phyloP scores from a whole-genome alignment of 2,113 vertebrate genomes.

The Pogona vitticeps region DNA sequence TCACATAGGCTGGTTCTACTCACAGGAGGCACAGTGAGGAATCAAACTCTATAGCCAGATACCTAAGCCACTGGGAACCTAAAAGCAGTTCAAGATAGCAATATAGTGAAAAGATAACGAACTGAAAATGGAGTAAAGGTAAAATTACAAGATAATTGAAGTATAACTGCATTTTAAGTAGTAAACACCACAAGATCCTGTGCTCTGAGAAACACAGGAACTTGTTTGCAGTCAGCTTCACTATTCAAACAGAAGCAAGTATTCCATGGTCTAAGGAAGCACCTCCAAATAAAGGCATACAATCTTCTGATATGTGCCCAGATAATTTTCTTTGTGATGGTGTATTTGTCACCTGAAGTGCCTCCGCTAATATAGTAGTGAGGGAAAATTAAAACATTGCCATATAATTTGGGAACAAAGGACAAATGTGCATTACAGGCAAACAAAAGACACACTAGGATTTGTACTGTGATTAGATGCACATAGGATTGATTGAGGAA shows the following conservation, averaged over 20 bases:
- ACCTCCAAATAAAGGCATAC: not conserved
- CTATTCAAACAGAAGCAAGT: constrained; percentile 3
- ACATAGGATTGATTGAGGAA: too few species aligned
- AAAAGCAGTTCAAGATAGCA: not conserved
- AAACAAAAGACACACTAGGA: not conserved
- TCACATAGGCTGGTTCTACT: too few species aligned
- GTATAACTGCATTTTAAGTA: constrained; percentile 7
- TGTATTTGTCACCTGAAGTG: not conserved
- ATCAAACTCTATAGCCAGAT: too few species aligned
- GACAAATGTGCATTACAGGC: not conserved
- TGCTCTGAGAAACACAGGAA: rapidly evolving
- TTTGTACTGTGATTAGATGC: not conserved
- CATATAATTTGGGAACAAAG: not conserved
- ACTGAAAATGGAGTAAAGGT: constrained; percentile 19
- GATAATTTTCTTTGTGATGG: not conserved
- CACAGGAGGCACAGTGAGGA: too few species aligned
- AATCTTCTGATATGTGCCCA: not conserved
- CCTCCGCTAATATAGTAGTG: too few species aligned
- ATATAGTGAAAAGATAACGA: not conserved
- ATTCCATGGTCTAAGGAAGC: not conserved
- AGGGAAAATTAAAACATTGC: too few species aligned
- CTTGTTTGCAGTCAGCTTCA: not conserved
- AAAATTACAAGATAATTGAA: not conserved
- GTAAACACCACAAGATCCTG: not conserved
- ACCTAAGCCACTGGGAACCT: not conserved